Evolutionary conservation across 2,888 invertebrate genomes (phyloP), one percentile per base, ranked within the genome.

Genomic region (Eudasyphora cyanicolor): DNA sequence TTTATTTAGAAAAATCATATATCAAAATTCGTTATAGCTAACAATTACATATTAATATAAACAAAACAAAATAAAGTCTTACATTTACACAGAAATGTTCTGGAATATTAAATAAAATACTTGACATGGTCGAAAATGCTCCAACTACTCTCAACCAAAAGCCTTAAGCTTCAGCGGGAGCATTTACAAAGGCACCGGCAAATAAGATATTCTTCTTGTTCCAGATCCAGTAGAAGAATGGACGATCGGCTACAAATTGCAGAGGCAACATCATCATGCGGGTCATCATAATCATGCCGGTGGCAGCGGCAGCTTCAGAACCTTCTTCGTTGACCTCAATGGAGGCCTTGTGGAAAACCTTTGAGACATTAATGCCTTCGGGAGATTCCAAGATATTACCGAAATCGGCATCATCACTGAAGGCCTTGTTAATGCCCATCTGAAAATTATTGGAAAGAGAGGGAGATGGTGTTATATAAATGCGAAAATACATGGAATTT

Each of bases 291-390:
- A 91, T 86, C 89, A 89, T 88, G n/a, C 96, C 96, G 76, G 97
- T 97, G 57, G 96, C 97, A 0, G 97, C 97, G n/a, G 97, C 96
- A 0, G 97, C 97, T 90, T 97, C 97, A 0, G 96, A 95, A 0
- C 98, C 98, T 91, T 97, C 96, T 90, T 98, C 98, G 89, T 97
- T 96, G 0, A 97, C 96, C 90, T 97, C 96, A 87, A 98, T 96
- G 89, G 95, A 96, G 0, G 97, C 96, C 90, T 98, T 98, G 90
- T 98, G 98, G 8, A 97, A 91, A 0, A 95, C 95, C 88, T 95
- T 94, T 38, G 95, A 95, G 0, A 97, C 95, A 70, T 88, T 92
- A n/a, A 97, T 87, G 0, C 88, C 88, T 86, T 94, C 93, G 0
- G 91, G 76, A 0, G 89, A 90, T 42, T 94, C 92, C 76, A 95